phyloP scores from a whole-genome alignment of 2,888 invertebrate genomes.

The Pollenia griseotomentosa region DNA sequence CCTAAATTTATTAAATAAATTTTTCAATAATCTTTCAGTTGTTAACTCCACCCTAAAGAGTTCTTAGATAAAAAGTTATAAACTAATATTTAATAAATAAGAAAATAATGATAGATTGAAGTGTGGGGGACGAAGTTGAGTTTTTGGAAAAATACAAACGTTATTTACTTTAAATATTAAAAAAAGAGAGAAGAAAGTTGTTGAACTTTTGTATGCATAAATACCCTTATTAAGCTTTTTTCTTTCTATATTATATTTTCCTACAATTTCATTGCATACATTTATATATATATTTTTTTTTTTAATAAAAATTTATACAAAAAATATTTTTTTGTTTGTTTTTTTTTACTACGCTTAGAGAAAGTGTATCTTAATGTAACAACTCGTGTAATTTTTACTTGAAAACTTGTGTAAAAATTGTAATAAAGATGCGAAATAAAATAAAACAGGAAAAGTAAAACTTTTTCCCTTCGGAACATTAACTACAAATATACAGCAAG shows the following conservation, averaged over 20 bases:
- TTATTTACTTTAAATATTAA: slow-evolving; percentile 11
- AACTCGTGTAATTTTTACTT: slow-evolving; percentile 13
- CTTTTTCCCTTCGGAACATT: slow-evolving; percentile 44
- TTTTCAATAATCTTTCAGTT: neutral
- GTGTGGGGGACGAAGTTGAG: neutral
- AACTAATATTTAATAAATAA: neutral
- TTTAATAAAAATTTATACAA: slow-evolving; percentile 14
- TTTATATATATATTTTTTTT: neutral
- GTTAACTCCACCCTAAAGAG: neutral
- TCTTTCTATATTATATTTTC: neutral
- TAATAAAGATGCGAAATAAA: slow-evolving; percentile 17
- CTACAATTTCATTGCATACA: neutral
- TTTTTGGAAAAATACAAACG: neutral
- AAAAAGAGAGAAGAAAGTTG: slow-evolving; percentile 21
- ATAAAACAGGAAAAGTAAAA: slow-evolving; percentile 31
- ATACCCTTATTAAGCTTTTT: slow-evolving; percentile 19
- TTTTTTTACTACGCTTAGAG: neutral
- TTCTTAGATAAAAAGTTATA: neutral
- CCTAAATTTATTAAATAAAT: no score
- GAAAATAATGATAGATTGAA: neutral
- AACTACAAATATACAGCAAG: neutral
- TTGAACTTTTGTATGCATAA: slow-evolving; percentile 42
- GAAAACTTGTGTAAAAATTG: neutral
- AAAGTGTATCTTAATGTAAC: slow-evolving; percentile 25
- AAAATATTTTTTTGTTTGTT: slow-evolving; percentile 5